These are phyloP conservation scores for Stratiomys singularior DNA, from an alignment of 2,888 invertebrate species.

Conservation along the genomic window DNA sequence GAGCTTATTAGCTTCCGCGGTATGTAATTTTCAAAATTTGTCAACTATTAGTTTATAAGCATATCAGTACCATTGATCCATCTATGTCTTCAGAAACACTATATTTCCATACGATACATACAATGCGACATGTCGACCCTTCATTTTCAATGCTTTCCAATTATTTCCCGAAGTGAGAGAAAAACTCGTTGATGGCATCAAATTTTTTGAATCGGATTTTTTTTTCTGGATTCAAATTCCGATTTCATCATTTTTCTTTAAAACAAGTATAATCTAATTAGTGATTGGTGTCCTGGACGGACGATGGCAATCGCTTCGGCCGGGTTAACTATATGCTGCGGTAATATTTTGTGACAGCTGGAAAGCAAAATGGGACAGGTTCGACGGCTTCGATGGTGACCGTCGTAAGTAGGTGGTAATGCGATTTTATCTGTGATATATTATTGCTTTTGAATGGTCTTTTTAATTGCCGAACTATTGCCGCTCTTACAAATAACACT, in stretches of 20 bases:
- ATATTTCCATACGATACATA: too few species aligned
- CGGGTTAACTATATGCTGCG: slow-evolving; percentile 19
- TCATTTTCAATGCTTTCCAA: neutral
- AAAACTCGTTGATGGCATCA: slow-evolving; percentile 16
- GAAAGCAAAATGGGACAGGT: slow-evolving; percentile 39
- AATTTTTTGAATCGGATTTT: slow-evolving; percentile 11
- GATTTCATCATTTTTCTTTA: slow-evolving; percentile 11
- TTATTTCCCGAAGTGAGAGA: neutral
- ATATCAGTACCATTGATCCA: too few species aligned
- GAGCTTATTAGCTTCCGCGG: too few species aligned
- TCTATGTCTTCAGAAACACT: too few species aligned
- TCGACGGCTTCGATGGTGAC: neutral
- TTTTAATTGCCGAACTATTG: slow-evolving; percentile 32
- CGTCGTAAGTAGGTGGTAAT: slow-evolving; percentile 41
- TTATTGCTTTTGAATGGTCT: slow-evolving; percentile 32
- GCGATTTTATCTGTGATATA: slow-evolving; percentile 43
- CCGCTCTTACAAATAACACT: slow-evolving; percentile 6
- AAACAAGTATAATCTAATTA: slow-evolving; percentile 45
- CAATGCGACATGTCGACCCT: too few species aligned
- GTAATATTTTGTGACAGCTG: slow-evolving; percentile 45
- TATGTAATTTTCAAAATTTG: too few species aligned
- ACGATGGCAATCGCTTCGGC: neutral
- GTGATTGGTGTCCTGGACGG: slow-evolving; percentile 40
- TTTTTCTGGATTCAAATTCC: slow-evolving; percentile 1
- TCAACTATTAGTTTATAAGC: too few species aligned